Conservation (phyloP, 2,888 invertebrate genomes). For the Schrankia costaestrigalis region DNA sequence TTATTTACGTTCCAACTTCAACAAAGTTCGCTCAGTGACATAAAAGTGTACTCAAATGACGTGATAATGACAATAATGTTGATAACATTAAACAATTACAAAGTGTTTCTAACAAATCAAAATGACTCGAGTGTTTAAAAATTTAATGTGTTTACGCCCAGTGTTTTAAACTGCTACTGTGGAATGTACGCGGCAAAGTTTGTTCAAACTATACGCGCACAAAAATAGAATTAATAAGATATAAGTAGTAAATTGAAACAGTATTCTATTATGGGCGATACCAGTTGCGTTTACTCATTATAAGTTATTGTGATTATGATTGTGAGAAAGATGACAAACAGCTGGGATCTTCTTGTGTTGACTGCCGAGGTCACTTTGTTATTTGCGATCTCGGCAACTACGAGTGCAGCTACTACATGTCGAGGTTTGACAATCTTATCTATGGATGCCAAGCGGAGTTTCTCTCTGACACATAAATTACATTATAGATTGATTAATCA, state of each 20-base stretch:
- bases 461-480: conserved; percentile 28
- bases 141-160: conserved; percentile 49
- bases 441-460: conserved; percentile 33
- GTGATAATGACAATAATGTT: conserved; percentile 38
- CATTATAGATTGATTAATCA: too few relatives aligned
- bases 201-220: conserved; percentile 33
- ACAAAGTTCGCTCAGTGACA: neutral
- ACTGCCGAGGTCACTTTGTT: conserved; percentile 41
- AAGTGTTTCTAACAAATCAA: conserved; percentile 47
- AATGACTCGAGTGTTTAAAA: conserved; percentile 69
- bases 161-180: conserved; percentile 50
- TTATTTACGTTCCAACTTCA: too few relatives aligned
- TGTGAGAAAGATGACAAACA: conserved; percentile 50
- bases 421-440: conserved; percentile 56
- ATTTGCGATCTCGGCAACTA: conserved; percentile 36
- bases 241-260: conserved; percentile 40
- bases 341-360: conserved; percentile 41
- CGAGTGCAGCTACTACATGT: conserved; percentile 25
- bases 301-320: conserved; percentile 37
- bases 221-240: conserved; percentile 50
- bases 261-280: conserved; percentile 41
- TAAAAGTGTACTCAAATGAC: conserved; percentile 21
- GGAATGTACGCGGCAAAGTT: conserved; percentile 52
- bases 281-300: conserved; percentile 35
- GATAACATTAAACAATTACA: conserved; percentile 39